Evolutionary conservation across 1,140 invertebrate species (phyloP), one percentile per base, ranked within the genome.

Genomic region (Drosophila kohkoa): DNA sequence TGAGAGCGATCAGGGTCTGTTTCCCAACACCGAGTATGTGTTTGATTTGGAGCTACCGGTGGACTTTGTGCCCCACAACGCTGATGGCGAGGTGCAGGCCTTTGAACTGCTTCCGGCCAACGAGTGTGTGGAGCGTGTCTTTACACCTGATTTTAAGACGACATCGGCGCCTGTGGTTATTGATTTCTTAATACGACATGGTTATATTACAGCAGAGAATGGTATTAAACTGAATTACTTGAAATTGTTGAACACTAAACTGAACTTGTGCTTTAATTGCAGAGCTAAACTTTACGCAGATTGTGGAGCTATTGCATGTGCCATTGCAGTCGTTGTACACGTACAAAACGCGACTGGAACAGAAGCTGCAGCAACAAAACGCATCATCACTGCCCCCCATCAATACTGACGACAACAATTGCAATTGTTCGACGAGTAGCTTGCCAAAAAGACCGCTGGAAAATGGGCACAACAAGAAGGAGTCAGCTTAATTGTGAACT

Each of bases 11-110:
- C 94, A 97, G 83, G 98, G 98, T 1, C 93, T 99, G 20, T 98
- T 98, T 89, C 98, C 98, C 15, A 98, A 99, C 90, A 98, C 97
- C 11, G 97, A 98, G 92, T 99, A 98, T 93, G 96, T 98, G n/a
- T 99, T 96, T 93, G 98, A 99, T 93, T 94, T 99, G 73, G 97
- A 98, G 93, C 93, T 99, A 58, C 98, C 98, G 10, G 82, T 95
- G 15, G 97, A 98, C 90, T 99, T 99, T 94, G 93, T 95, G 57
- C 98, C 98, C 11, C 95, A 95, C 70, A 98, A 98, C 92, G 95
- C 96, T 66, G 98, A 99, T 93, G 98, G 98, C 51, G 98, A 99
- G 93, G 98, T 99, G 5, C 96, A 98, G 89, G 95, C 94, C 67
- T 99, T 99, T 93, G 96, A 98, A 92, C 93, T 98, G 67, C 93